Evolutionary conservation across 1,140 invertebrate genomes (phyloP).

Genomic region (Leptinotarsa undecemlineata): DNA sequence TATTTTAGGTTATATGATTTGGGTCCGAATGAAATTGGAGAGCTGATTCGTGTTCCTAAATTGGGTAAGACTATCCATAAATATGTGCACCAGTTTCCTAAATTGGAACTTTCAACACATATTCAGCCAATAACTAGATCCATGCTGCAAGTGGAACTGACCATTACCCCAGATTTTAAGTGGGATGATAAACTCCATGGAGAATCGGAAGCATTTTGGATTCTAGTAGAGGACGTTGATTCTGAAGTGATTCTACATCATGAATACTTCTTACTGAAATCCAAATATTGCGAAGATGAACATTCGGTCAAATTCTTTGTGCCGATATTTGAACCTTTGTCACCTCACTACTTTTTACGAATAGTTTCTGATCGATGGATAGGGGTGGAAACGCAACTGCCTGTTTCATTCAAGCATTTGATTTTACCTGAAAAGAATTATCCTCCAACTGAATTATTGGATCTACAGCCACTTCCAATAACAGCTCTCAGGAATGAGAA

Average conservation of each 20-base stretch:
- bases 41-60: constrained; percentile 93
- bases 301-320: constrained; percentile 98
- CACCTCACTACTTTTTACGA: constrained; percentile 96
- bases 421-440: constrained; percentile 98
- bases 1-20: constrained; percentile 80
- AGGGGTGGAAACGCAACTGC: constrained; percentile 92
- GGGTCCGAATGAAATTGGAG: constrained; percentile 96
- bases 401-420: constrained; percentile 96
- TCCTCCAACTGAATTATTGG: constrained; percentile 96
- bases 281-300: constrained; percentile 92
- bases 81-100: constrained; percentile 97
- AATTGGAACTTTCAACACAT: constrained; percentile 91
- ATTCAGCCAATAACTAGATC: constrained; percentile 97
- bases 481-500: constrained; percentile 81
- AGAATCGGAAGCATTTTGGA: constrained; percentile 97
- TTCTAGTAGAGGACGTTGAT: constrained; percentile 97
- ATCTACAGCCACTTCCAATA: constrained; percentile 93
- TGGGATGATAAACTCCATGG: constrained; percentile 99
- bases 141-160: constrained; percentile 92
- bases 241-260: constrained; percentile 95
- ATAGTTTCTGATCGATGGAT: constrained; percentile 83
- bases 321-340: constrained; percentile 96
- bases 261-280: constrained; percentile 96
- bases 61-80: constrained; percentile 97
- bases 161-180: constrained; percentile 98